Evolutionary conservation across 2,888 invertebrate species (phyloP), one percentile per base, ranked within the genome.

Genomic region (Argyresthia albistria): DNA sequence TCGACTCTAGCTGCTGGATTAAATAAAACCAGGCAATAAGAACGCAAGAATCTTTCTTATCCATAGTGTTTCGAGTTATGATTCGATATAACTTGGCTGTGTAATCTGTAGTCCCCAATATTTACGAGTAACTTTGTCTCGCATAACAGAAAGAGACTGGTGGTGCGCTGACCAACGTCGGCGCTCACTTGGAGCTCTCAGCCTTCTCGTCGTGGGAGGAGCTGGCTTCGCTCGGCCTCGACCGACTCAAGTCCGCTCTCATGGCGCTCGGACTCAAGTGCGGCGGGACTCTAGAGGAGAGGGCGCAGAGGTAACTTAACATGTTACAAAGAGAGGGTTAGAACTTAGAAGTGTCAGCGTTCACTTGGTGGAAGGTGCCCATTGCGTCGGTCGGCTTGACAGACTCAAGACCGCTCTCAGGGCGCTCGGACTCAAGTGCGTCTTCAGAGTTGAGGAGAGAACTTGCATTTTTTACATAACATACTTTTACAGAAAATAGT

Each of bases 121-220:
- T 8, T 39, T 39, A 39, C 39, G 39, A 39, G n/a, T 48, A 55
- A 55, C 35, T 48, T 51, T 16, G 45, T 46, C 42, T 25, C 56
- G 52, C 48, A 53, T 61, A 66, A 39, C 66, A 93, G 92, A 97
- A 98, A 92, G 98, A 98, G 83, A 93, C 95, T 0, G 95, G 95
- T 48, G 95, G 97, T 55, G 98, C 97, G 3, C 76, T 99, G 57
- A 94, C 97, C 0, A 96, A 98, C 72, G 93, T 97, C 6, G 98
- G 98, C 15, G 99, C 99, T 4, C 97, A 98, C 88, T 90, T 99
- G 58, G 99, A 99, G 78, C 86, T 99, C n/a, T 97, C 98, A 0
- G 97, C 98, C 0, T 99, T 99, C 76, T 97, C 97, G 0, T 97
- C 97, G 15, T 95, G 96, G 93, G 96, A 97, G 81, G 99, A 99